phyloP scores from a whole-genome alignment of 2,113 vertebrate genomes.

The Craseonycteris thonglongyai region DNA sequence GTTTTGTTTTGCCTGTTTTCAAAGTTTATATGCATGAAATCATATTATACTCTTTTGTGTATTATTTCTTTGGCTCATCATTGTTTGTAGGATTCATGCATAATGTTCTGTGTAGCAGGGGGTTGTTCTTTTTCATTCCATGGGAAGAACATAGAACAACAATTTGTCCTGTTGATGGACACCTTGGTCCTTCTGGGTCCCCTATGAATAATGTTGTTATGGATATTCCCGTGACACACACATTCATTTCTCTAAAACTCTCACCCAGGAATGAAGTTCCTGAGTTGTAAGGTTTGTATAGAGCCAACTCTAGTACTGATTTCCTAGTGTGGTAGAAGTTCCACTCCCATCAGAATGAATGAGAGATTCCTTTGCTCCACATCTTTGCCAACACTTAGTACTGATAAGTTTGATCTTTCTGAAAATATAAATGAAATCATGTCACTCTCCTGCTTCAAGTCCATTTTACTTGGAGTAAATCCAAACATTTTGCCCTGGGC shows the following conservation, averaged over 20 bases:
- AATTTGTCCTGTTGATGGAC: background rate
- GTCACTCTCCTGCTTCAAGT: background rate
- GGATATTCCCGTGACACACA: background rate
- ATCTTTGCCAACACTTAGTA: background rate
- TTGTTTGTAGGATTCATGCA: background rate
- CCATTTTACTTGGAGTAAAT: background rate
- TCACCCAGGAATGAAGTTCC: too few relatives aligned
- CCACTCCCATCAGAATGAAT: background rate
- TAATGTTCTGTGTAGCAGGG: fast-evolving
- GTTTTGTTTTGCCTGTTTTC: background rate
- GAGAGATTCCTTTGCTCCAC: background rate
- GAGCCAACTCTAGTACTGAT: background rate
- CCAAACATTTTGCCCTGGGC: background rate
- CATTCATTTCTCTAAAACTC: background rate
- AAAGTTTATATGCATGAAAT: background rate
- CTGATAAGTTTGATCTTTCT: background rate
- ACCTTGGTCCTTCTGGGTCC: background rate
- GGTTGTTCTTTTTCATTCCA: background rate
- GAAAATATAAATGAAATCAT: background rate
- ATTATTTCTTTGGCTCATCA: background rate
- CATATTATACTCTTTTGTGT: background rate
- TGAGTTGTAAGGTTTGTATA: fast-evolving
- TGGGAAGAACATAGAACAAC: background rate
- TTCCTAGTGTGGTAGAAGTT: background rate
- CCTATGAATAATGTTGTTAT: background rate